Evolutionary conservation across 2,797 vertebrate genomes (phyloP).

Genomic region (Melanotaenia pygmaea): DNA sequence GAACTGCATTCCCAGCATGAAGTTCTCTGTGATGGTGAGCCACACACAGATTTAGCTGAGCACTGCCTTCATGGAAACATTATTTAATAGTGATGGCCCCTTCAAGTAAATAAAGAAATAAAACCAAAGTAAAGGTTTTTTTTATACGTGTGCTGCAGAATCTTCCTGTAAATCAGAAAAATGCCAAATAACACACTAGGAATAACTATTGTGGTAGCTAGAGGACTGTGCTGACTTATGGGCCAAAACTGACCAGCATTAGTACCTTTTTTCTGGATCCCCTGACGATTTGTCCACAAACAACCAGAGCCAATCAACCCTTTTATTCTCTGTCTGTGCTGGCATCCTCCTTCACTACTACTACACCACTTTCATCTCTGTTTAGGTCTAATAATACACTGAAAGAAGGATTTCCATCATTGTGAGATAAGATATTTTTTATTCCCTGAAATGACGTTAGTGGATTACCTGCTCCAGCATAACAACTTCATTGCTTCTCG

Average conservation of each 20-base stretch:
- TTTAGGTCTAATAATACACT: constrained; percentile 41
- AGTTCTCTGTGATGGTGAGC: constrained; percentile 46
- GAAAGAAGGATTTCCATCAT: constrained; percentile 44
- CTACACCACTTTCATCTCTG: constrained; percentile 24
- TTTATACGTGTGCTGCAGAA: constrained; percentile 8
- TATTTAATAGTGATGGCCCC: neutral
- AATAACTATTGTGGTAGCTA: constrained; percentile 17
- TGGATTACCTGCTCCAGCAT: constrained; percentile 41
- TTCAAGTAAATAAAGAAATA: neutral
- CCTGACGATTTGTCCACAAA: constrained; percentile 55
- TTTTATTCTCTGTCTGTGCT: constrained; percentile 49
- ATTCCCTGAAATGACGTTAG: neutral
- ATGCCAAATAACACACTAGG: constrained; percentile 22
- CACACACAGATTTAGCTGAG: constrained; percentile 38
- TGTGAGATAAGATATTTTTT: neutral
- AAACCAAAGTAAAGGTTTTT: constrained; percentile 16
- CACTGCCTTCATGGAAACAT: constrained; percentile 5
- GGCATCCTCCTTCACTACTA: constrained; percentile 36
- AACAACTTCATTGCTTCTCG: constrained; percentile 42
- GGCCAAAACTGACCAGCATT: constrained; percentile 48
- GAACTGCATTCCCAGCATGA: constrained; percentile 40
- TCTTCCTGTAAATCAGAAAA: constrained; percentile 11
- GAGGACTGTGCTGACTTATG: neutral
- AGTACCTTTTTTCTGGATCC: constrained; percentile 38
- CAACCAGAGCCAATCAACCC: constrained; percentile 53